A percentile compares a stretch with the other conserved stretches of the same genome.
phyloP scores from a whole-genome alignment of 2,797 vertebrate species.

The Lepus oiostolus region DNA sequence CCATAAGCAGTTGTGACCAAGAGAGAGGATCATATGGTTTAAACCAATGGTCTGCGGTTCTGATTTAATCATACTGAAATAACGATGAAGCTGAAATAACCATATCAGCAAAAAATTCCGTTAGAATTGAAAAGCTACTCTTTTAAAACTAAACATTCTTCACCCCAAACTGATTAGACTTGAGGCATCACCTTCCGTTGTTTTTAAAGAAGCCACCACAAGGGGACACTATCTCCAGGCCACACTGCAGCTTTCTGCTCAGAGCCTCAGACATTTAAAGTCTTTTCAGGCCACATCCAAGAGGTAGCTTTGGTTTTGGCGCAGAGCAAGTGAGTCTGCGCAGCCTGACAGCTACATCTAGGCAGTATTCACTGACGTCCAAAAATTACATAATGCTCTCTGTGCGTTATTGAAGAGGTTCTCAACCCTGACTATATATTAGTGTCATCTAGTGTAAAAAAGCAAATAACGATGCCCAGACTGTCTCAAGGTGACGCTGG shows the following conservation, averaged over 20 bases:
- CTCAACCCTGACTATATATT: neutral
- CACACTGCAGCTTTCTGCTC: neutral
- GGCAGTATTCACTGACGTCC: neutral
- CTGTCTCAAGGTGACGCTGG: neutral
- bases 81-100: neutral
- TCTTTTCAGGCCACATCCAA: neutral
- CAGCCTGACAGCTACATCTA: neutral
- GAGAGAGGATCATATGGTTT: neutral
- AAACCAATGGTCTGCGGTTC: neutral
- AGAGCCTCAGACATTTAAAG: neutral
- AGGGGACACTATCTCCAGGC: neutral
- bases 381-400: slow-evolving; percentile 12
- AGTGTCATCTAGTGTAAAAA: neutral
- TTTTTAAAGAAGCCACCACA: slow-evolving; percentile 47
- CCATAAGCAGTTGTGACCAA: neutral
- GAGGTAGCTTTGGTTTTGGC: neutral
- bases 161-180: neutral
- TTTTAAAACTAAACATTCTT: neutral
- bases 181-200: neutral
- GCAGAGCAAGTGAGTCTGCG: neutral
- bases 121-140: neutral
- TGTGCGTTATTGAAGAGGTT: neutral
- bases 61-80: slow-evolving; percentile 2
- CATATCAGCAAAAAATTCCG: neutral
- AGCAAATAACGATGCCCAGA: neutral